A percentile compares a stretch with the other conserved stretches of the same genome.
phyloP scores from a whole-genome alignment of 2,888 invertebrate genomes.

The Napeogenes inachia region DNA sequence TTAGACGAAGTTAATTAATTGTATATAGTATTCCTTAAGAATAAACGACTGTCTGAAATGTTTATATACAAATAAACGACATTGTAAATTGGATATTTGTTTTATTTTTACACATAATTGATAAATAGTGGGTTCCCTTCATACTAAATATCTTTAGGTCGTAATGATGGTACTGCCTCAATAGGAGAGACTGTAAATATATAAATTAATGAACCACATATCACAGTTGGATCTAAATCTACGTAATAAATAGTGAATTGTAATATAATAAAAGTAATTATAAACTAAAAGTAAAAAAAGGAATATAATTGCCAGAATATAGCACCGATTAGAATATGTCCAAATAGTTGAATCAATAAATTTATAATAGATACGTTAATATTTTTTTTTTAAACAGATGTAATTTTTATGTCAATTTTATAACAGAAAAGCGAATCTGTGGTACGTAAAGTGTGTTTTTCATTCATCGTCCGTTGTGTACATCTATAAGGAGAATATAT shows the following conservation, averaged over 20 bases:
- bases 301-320: constrained; percentile 13
- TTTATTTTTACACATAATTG: constrained; percentile 35
- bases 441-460: too few species aligned
- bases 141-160: constrained; percentile 1
- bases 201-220: constrained; percentile 41
- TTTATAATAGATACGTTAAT: too few species aligned
- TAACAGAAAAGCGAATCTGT: too few species aligned
- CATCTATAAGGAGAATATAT: too few species aligned
- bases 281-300: constrained; percentile 1
- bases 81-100: constrained; percentile 36
- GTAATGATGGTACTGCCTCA: constrained; percentile 14
- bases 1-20: constrained; percentile 32
- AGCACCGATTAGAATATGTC: constrained; percentile 23
- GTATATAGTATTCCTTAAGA: constrained; percentile 39
- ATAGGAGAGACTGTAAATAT: constrained; percentile 17
- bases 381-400: too few species aligned
- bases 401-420: too few species aligned
- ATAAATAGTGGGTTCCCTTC: constrained; percentile 9
- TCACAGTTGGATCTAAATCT: constrained; percentile 67
- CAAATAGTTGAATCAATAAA: not conserved
- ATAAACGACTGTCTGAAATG: constrained; percentile 33
- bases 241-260: constrained; percentile 32
- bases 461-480: too few species aligned
- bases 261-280: constrained; percentile 15
- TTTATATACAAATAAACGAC: constrained; percentile 34